Conservation (phyloP, 2,113 vertebrate species). For the Jacana jacana region DNA sequence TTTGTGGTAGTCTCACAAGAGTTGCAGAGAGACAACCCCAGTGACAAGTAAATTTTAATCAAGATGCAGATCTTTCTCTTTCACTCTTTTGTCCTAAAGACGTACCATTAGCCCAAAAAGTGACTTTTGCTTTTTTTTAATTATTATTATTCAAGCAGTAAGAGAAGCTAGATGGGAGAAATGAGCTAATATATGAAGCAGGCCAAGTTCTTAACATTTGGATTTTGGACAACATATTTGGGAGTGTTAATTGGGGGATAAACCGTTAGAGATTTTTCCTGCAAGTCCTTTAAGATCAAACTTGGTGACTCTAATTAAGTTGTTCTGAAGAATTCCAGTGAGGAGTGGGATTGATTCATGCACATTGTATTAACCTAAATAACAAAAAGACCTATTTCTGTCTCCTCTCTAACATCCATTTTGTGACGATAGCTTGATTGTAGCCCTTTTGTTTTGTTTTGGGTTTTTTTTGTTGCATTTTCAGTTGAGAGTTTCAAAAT, state of each 20-base stretch:
- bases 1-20: neutral
- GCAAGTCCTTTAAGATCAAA: neutral
- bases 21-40: neutral
- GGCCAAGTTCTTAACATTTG: neutral
- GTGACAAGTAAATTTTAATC: neutral
- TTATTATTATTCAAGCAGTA: neutral
- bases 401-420: neutral
- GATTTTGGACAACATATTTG: neutral
- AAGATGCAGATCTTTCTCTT: neutral
- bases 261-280: neutral
- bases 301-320: neutral
- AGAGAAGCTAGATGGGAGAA: neutral
- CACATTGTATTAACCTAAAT: neutral
- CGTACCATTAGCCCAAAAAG: neutral
- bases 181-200: neutral
- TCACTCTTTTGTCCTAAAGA: neutral
- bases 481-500: neutral
- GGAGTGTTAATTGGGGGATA: neutral
- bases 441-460: no score
- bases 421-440: neutral
- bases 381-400: neutral
- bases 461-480: neutral
- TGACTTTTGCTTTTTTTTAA: neutral
- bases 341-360: neutral
- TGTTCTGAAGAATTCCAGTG: neutral